A percentile compares a stretch with the other conserved stretches of the same genome.
These are phyloP conservation scores for Podabrus alpinus DNA, from an alignment of 2,888 invertebrate species.

Conservation along the genomic window DNA sequence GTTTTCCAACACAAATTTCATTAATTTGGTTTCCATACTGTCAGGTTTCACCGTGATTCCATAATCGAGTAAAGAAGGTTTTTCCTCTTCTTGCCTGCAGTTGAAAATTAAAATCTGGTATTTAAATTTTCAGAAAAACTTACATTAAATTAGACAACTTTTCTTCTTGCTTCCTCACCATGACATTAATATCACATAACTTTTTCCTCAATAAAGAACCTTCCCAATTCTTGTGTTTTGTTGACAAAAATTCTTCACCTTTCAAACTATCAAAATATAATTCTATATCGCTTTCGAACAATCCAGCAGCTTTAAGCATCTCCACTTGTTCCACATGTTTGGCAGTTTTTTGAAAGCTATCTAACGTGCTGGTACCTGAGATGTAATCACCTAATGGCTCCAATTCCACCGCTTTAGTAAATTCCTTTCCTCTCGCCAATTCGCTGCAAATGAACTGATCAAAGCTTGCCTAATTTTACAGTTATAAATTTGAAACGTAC, in stretches of 20 bases:
- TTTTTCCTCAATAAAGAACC: conserved; percentile 29
- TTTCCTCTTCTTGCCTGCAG: conserved; percentile 19
- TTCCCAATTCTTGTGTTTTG: conserved; percentile 46
- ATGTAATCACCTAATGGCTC: conserved; percentile 43
- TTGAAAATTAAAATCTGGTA: background rate
- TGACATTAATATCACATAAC: conserved; percentile 30
- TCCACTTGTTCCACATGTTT: conserved; percentile 55
- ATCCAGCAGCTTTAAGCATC: conserved; percentile 57
- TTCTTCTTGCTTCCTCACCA: conserved; percentile 19
- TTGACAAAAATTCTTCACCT: conserved; percentile 46
- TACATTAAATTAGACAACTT: conserved; percentile 1
- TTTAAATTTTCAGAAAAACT: background rate
- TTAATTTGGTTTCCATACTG: conserved; percentile 47
- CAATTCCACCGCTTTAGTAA: conserved; percentile 39
- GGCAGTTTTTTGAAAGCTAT: conserved; percentile 56
- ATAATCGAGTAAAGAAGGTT: conserved; percentile 34
- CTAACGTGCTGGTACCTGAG: conserved; percentile 56
- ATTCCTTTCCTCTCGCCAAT: conserved; percentile 32
- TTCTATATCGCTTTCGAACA: conserved; percentile 58
- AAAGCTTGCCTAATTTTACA: background rate
- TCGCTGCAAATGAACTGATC: conserved; percentile 33
- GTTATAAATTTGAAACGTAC: conserved; percentile 38
- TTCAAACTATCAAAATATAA: conserved; percentile 58
- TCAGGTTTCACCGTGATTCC: conserved; percentile 45
- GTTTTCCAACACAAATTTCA: conserved; percentile 45